Base-by-base conservation (phyloP, 2,113 vertebrate genomes). In the Benthochromis sp. region DNA sequence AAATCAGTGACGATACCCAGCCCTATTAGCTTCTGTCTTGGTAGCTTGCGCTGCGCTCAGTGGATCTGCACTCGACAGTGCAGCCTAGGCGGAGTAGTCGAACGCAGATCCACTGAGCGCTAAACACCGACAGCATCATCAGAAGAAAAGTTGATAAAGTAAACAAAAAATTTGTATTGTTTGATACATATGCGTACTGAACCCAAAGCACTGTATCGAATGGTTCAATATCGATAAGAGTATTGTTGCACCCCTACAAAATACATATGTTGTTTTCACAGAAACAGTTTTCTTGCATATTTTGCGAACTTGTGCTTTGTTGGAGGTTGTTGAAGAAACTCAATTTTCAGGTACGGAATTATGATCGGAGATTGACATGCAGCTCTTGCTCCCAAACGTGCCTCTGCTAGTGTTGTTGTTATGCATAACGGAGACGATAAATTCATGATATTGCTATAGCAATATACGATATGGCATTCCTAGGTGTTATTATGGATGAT, bases 361-460 rank as follows among this genome's bases (percentile, higher is more conserved):
- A 13, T 38, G 19, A 69, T 40, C 7, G 19, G 34, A 69, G 34
- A 11, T 8, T 69, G 19, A 40, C 11, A 5, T 5, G 2, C 19
- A 38, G 36, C 19, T 69, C 34, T 69, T 69, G 19, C 63, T 69
- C 19, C 13, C 34, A 69, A 38, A 69, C 1, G 3, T 40, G 34
- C 36, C 63, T 13, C 19, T 19, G 63, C 19, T 40, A 40, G 36
- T 69, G 36, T 40, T 40, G 36, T 40, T 69, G 63, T 40, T 69
- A 21, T 69, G 19, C 36, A 8, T 21, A 40, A 38, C 1, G 0
- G 4, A 38, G 63, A 21, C 12, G 0, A 21, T 69, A 69, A 40
- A 69, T 21, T 40, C 36, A 69, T 13, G 16, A 69, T 69, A 11
- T 69, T 69, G 19, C 63, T 40, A 21, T 40, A 69, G 4, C 63